Conservation (phyloP, 2,113 vertebrate species). For the Megalops atlanticus region DNA sequence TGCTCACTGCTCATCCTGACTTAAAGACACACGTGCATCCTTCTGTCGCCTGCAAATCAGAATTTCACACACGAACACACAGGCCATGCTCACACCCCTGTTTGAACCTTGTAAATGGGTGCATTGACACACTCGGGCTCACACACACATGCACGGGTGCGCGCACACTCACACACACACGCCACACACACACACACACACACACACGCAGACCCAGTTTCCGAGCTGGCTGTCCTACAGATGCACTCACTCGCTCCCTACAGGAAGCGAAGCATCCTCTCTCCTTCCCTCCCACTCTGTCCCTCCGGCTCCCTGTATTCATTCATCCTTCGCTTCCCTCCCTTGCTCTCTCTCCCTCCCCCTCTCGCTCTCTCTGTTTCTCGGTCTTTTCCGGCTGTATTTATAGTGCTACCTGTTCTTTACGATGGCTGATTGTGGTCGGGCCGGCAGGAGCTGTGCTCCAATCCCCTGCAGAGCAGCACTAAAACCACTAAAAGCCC, state of each 20-base stretch:
- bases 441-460: neutral
- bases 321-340: neutral
- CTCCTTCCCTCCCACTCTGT: neutral
- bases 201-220: neutral
- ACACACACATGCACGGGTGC: slow-evolving; percentile 19
- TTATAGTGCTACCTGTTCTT: neutral
- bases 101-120: too few species aligned
- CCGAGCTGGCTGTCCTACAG: slow-evolving; percentile 10
- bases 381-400: neutral
- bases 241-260: neutral
- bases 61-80: too few species aligned
- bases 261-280: slow-evolving; percentile 2
- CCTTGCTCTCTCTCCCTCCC: neutral
- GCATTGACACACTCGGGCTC: slow-evolving; percentile 21
- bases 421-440: too few species aligned
- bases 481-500: too few species aligned
- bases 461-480: neutral
- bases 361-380: neutral
- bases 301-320: neutral
- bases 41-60: too few species aligned
- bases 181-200: neutral
- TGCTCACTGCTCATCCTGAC: too few species aligned
- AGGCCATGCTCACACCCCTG: too few species aligned
- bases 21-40: too few species aligned
- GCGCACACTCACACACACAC: slow-evolving; percentile 15